phyloP scores from a whole-genome alignment of 2,888 invertebrate genomes.

The Elegia similella region DNA sequence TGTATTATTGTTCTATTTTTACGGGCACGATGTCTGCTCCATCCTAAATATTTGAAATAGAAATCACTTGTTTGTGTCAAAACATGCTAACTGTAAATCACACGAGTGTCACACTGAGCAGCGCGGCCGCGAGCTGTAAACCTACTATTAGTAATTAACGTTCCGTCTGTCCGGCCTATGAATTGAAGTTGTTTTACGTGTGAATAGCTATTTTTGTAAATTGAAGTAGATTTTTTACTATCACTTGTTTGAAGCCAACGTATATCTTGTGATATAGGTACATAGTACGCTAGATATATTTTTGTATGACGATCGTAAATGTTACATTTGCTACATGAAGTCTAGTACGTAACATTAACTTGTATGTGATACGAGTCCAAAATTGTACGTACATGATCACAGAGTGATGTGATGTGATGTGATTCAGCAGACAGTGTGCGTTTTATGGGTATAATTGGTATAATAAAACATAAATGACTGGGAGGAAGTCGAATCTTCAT shows the following conservation, averaged over 20 bases:
- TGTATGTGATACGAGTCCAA: neutral
- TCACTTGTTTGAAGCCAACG: slow-evolving; percentile 8
- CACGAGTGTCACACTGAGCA: no score
- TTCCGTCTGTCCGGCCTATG: slow-evolving; percentile 3
- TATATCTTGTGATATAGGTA: slow-evolving; percentile 7
- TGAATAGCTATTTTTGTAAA: slow-evolving; percentile 7
- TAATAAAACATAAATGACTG: neutral
- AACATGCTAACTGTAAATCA: neutral
- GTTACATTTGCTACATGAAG: neutral
- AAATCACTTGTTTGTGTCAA: neutral
- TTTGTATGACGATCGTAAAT: neutral
- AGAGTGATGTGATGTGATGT: neutral
- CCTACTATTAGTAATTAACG: neutral
- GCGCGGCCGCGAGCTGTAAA: neutral
- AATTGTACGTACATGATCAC: neutral
- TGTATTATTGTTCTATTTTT: neutral
- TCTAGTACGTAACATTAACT: neutral
- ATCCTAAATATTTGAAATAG: neutral
- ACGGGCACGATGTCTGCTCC: neutral
- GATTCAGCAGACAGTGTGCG: neutral
- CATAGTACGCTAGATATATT: slow-evolving; percentile 12
- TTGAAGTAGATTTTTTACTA: slow-evolving; percentile 11
- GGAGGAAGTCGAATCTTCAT: slow-evolving; percentile 3
- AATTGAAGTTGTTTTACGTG: slow-evolving; percentile 6
- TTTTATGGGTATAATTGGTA: neutral